Evolutionary conservation across 2,797 vertebrate species (phyloP), one percentile per base, ranked within the genome.

Genomic region (Urocyon cinereoargenteus): DNA sequence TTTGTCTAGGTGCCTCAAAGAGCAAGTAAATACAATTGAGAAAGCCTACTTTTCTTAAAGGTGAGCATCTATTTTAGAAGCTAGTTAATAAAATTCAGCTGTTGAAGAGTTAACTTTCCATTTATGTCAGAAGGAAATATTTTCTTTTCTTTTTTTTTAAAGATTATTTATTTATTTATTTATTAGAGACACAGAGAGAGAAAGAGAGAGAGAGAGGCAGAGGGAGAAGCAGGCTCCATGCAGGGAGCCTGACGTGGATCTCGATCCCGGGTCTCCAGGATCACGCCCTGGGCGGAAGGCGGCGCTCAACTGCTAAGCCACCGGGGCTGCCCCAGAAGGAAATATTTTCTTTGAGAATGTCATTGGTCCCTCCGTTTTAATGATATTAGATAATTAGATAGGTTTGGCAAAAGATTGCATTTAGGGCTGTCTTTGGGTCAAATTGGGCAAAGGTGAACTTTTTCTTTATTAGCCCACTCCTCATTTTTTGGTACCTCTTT

Each of bases 41-140:
- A 2, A 82, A 90, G 26, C 19, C 0, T 1, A 79, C 2, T 86
- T 66, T n/a, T n/a, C n/a, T n/a, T 72, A 70, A 90, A 93, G 62
- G 10, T 92, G 66, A 79, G 21, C 7, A 34, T 86, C 21, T 24
- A 73, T 96, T 97, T 90, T 89, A 88, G 62, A 86, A 96, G 81
- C 13, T 59, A 31, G n/a, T 77, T 21, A 91, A n/a, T 92, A 24
- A 90, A 70, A 96, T 97, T 97, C 82, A 97, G 94, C 85, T 88
- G 68, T 92, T 94, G 66, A 31, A 86, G 96, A 93, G 87, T 97
- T 73, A 97, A 75, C 68, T 4, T 1, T 6, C 5, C 90, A 70
- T 89, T 94, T 92, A 87, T 93, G 55, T 96, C 62, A 96, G 26
- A 64, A 0, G 13, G 96, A 85, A 94, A 73, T 77, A 36, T 57